Conservation (phyloP, 2,888 invertebrate species). For the Lycaena phlaeas region DNA sequence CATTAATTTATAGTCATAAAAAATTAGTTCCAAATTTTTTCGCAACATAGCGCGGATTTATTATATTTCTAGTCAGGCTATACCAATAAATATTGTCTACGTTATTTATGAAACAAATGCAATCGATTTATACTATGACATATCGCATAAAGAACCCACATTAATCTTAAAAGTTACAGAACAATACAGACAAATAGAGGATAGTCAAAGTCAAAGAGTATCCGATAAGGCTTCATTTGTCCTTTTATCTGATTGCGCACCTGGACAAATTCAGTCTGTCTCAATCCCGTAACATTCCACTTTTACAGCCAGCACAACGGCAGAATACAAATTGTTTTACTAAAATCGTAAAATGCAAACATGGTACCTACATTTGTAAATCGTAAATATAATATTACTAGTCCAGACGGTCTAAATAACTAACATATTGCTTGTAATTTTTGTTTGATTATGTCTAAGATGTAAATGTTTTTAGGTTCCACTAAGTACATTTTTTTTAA, state of each 20-base stretch:
- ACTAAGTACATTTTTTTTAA: no score
- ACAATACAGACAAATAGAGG: constrained; percentile 12
- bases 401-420: constrained; percentile 2
- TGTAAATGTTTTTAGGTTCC: no score
- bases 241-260: constrained; percentile 49
- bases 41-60: no score
- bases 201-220: constrained; percentile 31
- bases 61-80: no score
- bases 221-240: constrained; percentile 35
- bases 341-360: constrained; percentile 57
- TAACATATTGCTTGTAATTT: constrained; percentile 1
- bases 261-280: constrained; percentile 43
- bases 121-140: no score
- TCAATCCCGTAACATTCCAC: constrained; percentile 29
- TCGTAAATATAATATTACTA: constrained; percentile 17
- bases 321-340: constrained; percentile 61
- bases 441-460: no score
- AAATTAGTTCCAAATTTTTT: no score
- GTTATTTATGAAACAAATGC: no score
- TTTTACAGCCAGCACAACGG: constrained; percentile 47
- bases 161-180: neutral
- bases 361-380: constrained; percentile 32
- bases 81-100: no score
- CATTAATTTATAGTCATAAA: no score
- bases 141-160: no score